Conservation (phyloP, 2,797 vertebrate genomes). For the Decapterus maruadsi region DNA sequence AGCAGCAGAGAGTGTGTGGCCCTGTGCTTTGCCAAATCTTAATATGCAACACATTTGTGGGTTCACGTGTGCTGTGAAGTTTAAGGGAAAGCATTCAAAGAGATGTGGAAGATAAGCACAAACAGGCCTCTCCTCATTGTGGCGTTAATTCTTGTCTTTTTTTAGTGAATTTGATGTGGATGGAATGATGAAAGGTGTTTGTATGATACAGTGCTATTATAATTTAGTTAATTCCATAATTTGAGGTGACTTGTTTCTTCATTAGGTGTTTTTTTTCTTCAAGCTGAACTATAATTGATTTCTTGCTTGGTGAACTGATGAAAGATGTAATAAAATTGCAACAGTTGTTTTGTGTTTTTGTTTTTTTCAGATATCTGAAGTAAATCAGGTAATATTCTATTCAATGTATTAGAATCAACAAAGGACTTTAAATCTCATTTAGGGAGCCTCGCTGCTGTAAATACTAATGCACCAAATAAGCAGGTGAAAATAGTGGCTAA, state of each 20-base stretch:
- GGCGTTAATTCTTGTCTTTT: not conserved
- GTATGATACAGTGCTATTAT: not conserved
- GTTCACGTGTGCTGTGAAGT: not conserved
- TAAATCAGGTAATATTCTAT: too few relatives aligned
- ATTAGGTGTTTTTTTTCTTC: not conserved
- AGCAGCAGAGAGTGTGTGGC: not conserved
- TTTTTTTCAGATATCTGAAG: too few relatives aligned
- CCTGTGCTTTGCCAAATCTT: not conserved
- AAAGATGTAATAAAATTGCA: too few relatives aligned
- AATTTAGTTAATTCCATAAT: not conserved
- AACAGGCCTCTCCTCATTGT: not conserved
- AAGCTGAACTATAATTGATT: too few relatives aligned
- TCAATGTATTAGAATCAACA: too few relatives aligned
- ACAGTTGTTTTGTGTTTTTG: too few relatives aligned
- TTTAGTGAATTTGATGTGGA: not conserved
- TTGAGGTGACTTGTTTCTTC: not conserved
- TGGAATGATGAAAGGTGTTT: not conserved
- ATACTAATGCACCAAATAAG: not conserved
- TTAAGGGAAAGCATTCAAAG: not conserved
- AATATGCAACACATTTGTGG: not conserved
- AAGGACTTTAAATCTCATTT: not conserved
- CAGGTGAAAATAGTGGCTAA: not conserved
- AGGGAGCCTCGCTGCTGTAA: not conserved
- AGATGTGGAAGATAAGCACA: not conserved
- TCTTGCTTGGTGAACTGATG: too few relatives aligned